Conservation (phyloP, 2,888 invertebrate genomes). For the Trichopria drosophilae region DNA sequence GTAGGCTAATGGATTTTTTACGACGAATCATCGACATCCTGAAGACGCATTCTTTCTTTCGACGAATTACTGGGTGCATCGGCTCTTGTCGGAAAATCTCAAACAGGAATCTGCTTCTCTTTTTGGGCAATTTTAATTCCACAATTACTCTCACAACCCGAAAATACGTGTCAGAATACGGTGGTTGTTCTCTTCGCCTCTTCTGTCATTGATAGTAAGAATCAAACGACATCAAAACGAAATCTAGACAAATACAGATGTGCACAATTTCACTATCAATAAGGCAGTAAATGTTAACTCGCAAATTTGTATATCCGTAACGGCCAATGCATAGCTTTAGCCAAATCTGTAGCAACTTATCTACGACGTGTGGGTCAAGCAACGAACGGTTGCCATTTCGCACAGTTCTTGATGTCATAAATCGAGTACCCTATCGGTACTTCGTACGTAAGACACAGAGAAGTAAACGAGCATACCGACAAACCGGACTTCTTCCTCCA, state of each 20-base stretch:
- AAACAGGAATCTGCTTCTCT: too few species aligned
- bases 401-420: conserved; percentile 33
- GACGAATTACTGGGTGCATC: conserved; percentile 14
- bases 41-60: conserved; percentile 31
- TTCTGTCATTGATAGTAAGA: conserved; percentile 19
- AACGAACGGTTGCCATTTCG: conserved; percentile 9
- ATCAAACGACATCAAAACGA: conserved; percentile 39
- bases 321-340: conserved; percentile 13
- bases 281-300: conserved; percentile 14
- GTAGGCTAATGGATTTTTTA: conserved; percentile 31
- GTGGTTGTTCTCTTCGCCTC: too few species aligned
- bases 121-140: too few species aligned
- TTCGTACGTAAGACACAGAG: too few species aligned
- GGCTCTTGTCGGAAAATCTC: too few species aligned
- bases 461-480: too few species aligned
- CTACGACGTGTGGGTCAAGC: background rate
- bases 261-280: conserved; percentile 32
- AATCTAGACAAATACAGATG: conserved; percentile 28
- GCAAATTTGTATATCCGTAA: background rate
- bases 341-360: conserved; percentile 10
- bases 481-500: too few species aligned
- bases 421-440: too few species aligned
- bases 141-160: too few species aligned
- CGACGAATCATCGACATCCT: too few species aligned
- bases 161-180: too few species aligned